A percentile compares a stretch with the other conserved stretches of the same genome.
Conservation (phyloP, 2,797 vertebrate genomes). For the Mormyrus proboscirostris region DNA sequence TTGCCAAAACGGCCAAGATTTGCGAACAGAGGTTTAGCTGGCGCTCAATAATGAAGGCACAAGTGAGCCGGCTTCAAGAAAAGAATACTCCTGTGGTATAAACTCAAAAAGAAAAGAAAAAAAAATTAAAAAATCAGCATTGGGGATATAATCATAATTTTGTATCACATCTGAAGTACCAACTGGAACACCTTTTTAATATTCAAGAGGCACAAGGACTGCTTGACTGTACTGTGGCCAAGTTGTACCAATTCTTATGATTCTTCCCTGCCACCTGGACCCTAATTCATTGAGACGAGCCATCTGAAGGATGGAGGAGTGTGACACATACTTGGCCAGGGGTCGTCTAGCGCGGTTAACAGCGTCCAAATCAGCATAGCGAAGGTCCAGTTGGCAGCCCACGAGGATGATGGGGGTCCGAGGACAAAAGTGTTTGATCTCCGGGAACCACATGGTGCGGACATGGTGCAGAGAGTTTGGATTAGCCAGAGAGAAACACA, state of each 20-base stretch:
- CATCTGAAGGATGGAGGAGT: background rate
- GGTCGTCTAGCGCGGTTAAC: constrained; percentile 74
- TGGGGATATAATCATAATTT: background rate
- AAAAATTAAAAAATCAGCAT: background rate
- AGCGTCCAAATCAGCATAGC: constrained; percentile 75
- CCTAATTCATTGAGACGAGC: background rate
- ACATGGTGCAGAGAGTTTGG: constrained; percentile 84
- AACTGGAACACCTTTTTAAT: background rate
- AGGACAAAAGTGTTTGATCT: constrained; percentile 92
- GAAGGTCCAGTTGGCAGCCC: constrained; percentile 89
- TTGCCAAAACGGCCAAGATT: background rate
- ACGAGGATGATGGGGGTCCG: constrained; percentile 85
- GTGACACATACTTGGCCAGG: constrained; percentile 44
- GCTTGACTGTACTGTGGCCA: background rate
- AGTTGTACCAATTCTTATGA: background rate
- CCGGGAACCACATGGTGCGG: constrained; percentile 86
- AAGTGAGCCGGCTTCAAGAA: background rate
- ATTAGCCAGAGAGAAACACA: constrained; percentile 89
- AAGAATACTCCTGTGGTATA: background rate
- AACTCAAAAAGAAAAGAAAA: background rate
- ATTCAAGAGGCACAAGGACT: background rate
- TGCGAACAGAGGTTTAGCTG: background rate
- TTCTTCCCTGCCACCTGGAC: background rate
- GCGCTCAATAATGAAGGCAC: background rate
- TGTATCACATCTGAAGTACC: background rate